Evolutionary conservation across 2,888 invertebrate species (phyloP), one percentile per base, ranked within the genome.

Genomic region (Polydrusus pterygomalis): DNA sequence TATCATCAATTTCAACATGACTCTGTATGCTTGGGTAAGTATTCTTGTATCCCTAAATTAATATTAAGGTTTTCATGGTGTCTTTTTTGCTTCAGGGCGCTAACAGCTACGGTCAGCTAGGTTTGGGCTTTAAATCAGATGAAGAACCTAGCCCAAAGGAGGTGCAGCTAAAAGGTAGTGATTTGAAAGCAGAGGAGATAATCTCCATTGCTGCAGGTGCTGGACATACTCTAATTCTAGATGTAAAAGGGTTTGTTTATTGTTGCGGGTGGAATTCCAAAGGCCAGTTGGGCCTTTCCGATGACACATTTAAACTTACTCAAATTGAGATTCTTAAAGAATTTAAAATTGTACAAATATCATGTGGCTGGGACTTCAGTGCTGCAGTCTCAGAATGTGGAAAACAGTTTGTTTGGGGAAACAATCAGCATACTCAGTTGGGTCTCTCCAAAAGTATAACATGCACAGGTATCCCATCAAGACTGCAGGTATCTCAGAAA

Each of bases 341-440:
- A 86, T 84, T 89, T 81, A 84, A 84, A 74, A 90, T 95, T 78
- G 89, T 89, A 68, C 90, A 91, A 79, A 89, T 95, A 74, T 91
- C 91, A 43, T 93, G 94, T 81, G 95, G 95, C n/a, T 95, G 95
- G 95, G 94, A 95, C 84, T 92, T 92, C 79, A 94, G 94, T 71
- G 92, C 93, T 80, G 95, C 93, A 51, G 89, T 95, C 18, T 92
- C 94, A 25, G 89, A 91, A 82, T 90, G 91, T 78, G 91, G 93
- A 62, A 89, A 91, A 70, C 86, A 96, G 1, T 93, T 92, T 87
- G 92, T 93, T 2, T 96, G 96, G 96, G 96, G 97, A 6, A 94
- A 95, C 20, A 96, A 96, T 86, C 89, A 89, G 77, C 92, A 92
- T 85, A 94, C 95, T 18, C 95, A 96, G 84, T 87, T 96, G 69